A percentile compares a stretch with the other conserved stretches of the same genome.
Conservation (phyloP, 2,113 vertebrate genomes). For the Aepyceros melampus region DNA sequence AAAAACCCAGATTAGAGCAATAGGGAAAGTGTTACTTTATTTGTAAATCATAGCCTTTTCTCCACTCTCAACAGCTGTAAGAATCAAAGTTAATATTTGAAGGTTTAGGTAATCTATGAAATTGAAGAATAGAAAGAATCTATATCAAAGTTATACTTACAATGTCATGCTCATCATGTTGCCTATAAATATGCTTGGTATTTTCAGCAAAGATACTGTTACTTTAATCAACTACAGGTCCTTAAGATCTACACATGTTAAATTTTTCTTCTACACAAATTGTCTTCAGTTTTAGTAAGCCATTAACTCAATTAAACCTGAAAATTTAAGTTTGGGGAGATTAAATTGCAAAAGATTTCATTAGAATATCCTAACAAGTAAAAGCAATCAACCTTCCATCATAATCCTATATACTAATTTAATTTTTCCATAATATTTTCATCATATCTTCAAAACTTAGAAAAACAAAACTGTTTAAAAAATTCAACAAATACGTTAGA, state of each 20-base stretch:
- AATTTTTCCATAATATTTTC: conserved; percentile 38
- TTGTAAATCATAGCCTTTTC: neutral
- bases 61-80: neutral
- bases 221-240: conserved; percentile 26
- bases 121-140: neutral
- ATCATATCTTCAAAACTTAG: neutral
- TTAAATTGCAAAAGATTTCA: conserved; percentile 38
- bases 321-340: neutral
- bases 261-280: neutral
- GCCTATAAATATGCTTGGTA: neutral
- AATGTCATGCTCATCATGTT: neutral
- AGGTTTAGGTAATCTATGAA: neutral
- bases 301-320: conserved; percentile 38
- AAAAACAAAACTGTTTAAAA: neutral
- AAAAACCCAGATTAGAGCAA: neutral
- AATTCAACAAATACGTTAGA: neutral
- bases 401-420: neutral
- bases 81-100: neutral
- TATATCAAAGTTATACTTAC: neutral
- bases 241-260: neutral
- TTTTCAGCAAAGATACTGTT: conserved; percentile 37
- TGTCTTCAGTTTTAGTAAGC: conserved; percentile 22
- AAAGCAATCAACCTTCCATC: neutral
- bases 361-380: conserved; percentile 30
- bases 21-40: neutral